A percentile compares a stretch with the other conserved stretches of the same genome.
phyloP scores from a whole-genome alignment of 2,797 vertebrate species.

The Pantherophis alleghaniensis region DNA sequence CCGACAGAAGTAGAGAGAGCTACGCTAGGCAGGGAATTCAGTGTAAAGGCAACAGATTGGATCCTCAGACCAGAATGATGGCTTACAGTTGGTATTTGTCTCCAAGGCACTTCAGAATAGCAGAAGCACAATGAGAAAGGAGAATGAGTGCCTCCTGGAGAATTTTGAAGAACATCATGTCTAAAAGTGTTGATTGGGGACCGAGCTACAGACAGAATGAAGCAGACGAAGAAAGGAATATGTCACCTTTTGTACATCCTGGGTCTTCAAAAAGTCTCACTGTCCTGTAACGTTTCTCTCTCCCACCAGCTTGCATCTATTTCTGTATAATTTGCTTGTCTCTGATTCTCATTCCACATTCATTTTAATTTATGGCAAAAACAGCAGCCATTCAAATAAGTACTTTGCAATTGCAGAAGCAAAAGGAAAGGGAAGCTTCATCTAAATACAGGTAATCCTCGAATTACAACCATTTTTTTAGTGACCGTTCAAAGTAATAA shows the following conservation, averaged over 20 bases:
- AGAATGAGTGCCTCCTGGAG: neutral
- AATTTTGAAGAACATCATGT: neutral
- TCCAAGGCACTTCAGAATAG: neutral
- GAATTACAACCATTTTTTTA: neutral
- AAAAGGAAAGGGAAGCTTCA: conserved; percentile 16
- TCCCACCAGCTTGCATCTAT: neutral
- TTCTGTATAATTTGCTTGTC: neutral
- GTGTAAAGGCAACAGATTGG: conserved; percentile 44
- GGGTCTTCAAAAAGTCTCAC: conserved; percentile 31
- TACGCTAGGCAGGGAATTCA: conserved; percentile 44
- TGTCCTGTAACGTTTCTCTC: neutral
- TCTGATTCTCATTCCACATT: conserved; percentile 16
- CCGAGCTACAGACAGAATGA: conserved; percentile 18
- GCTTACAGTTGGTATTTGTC: conserved; percentile 31
- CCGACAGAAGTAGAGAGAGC: conserved; percentile 37
- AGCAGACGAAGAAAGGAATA: neutral
- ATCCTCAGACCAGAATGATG: conserved; percentile 25
- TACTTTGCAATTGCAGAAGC: conserved; percentile 24
- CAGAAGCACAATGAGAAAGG: conserved; percentile 6
- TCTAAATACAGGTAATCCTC: neutral
- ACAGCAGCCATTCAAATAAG: conserved; percentile 15
- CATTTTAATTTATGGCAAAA: conserved; percentile 30
- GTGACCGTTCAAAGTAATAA: neutral
- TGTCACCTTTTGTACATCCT: neutral
- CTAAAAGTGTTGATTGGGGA: conserved; percentile 12